Conservation (phyloP, 2,113 vertebrate genomes). For the Pollachius pollachius region DNA sequence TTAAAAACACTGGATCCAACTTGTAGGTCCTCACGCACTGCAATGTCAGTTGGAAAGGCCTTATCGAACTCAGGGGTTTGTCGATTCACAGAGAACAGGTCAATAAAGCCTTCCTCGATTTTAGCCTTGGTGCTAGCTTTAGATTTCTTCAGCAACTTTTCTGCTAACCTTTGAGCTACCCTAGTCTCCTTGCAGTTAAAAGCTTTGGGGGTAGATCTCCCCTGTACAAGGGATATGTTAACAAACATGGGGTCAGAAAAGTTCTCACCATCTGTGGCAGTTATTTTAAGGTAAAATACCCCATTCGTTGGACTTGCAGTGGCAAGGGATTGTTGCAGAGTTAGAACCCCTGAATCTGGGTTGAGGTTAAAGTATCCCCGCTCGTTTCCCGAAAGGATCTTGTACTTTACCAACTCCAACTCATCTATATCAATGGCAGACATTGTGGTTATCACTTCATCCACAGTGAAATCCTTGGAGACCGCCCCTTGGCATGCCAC, state of each 20-base stretch:
- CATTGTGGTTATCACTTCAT: conserved; percentile 90
- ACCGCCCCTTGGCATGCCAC: conserved; percentile 90
- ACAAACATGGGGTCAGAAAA: conserved; percentile 93
- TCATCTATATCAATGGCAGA: conserved; percentile 97
- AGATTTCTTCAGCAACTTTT: conserved; percentile 93
- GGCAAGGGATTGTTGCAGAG: conserved; percentile 80
- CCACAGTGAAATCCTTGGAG: conserved; percentile 85
- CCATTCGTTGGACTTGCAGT: conserved; percentile 79
- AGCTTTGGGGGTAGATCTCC: conserved; percentile 82
- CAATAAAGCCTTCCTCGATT: conserved; percentile 90
- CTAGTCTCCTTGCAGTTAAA: conserved; percentile 92
- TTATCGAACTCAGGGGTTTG: conserved; percentile 93
- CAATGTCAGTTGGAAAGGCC: conserved; percentile 86
- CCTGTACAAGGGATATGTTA: conserved; percentile 89
- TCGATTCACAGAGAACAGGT: conserved; percentile 91
- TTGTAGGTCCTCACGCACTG: conserved; percentile 84
- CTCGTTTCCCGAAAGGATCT: conserved; percentile 94
- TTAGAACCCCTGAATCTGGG: conserved; percentile 91
- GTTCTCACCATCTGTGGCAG: conserved; percentile 93
- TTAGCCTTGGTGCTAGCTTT: conserved; percentile 86
- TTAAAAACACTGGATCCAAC: conserved; percentile 83
- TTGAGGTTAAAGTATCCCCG: conserved; percentile 90
- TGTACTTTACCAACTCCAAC: conserved; percentile 92
- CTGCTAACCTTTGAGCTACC: conserved; percentile 91
- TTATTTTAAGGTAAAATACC: conserved; percentile 88